Evolutionary conservation across 2,888 invertebrate genomes (phyloP), one percentile per base, ranked within the genome.

Genomic region (Gryllus longicercus): DNA sequence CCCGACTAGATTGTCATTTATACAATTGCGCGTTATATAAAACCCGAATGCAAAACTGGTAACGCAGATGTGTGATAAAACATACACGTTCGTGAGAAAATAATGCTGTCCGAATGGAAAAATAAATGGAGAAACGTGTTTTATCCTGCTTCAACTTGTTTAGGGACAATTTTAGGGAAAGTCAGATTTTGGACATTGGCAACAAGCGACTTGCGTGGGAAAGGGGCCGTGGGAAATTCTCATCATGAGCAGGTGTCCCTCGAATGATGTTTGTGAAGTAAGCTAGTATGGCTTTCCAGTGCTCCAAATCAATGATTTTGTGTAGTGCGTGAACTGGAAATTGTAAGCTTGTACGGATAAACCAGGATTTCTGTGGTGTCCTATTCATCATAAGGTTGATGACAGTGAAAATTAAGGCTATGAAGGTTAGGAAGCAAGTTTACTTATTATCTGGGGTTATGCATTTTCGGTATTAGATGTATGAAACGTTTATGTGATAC

Each of bases 241-340:
- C 88, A 87, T 87, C 89, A 89, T 88, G 91, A 93, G 93, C 93
- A 93, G 93, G 93, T 93, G 93, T 93, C 92, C 91, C 89, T 91
- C 90, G 90, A 92, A 91, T 82, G 82, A 82, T 82, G 82, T 82
- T 82, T 82, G 82, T 82, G 82, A 82, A 80, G 82, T 80, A 79
- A 80, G 80, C 79, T 81, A 81, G 82, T 79, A 81, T 82, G 81
- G 81, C 77, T 80, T 80, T 79, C 80, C 81, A 78, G 79, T 80
- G 76, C 79, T 77, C 80, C 81, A 82, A 82, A 82, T 82, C 82
- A 82, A 82, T 82, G 82, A 82, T 82, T 82, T 81, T 74, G 81
- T 81, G 51, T 77, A 78, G 79, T 81, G 80, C 79, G 80, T 79
- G 79, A 74, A 74, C 78, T 76, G 74, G 78, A 79, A 80, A 80